phyloP scores from a whole-genome alignment of 2,113 vertebrate genomes.

The Casuarius casuarius region DNA sequence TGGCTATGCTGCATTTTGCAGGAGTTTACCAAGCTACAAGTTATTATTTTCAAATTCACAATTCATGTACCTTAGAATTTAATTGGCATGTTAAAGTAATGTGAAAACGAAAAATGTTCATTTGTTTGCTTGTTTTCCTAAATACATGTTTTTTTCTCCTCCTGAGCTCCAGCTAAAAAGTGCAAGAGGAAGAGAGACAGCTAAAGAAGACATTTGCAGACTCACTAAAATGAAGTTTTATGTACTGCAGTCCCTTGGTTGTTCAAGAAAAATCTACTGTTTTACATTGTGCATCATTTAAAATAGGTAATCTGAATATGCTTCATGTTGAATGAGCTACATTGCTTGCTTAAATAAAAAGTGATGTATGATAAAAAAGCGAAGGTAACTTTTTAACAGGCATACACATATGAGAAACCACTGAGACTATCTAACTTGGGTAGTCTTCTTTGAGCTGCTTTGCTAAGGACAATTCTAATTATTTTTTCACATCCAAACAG shows the following conservation, averaged over 20 bases:
- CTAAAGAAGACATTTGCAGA: not conserved
- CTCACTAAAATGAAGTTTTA: not conserved
- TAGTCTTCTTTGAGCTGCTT: not conserved
- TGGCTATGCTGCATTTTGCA: constrained; percentile 13
- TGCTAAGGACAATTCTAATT: constrained; percentile 20
- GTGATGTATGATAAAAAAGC: not conserved
- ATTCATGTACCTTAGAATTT: constrained; percentile 22
- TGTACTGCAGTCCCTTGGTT: not conserved
- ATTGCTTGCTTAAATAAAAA: constrained; percentile 47
- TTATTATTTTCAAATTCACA: constrained; percentile 45
- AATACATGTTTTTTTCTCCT: not conserved
- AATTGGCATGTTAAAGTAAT: constrained; percentile 14
- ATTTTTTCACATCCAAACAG: constrained; percentile 25
- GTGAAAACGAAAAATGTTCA: not conserved
- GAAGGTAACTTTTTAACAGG: constrained; percentile 21
- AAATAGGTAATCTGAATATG: constrained; percentile 15
- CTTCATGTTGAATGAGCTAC: not conserved
- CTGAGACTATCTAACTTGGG: not conserved
- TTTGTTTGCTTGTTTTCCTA: not conserved
- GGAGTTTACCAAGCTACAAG: constrained; percentile 40
- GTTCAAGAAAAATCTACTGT: not conserved
- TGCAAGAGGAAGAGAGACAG: not conserved
- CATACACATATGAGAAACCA: not conserved
- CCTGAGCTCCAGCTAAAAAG: not conserved
- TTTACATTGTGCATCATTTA: not conserved